A percentile compares a stretch with the other conserved stretches of the same genome.
These are phyloP conservation scores for Drosophila aldrichi DNA, from an alignment of 2,888 invertebrate genomes.

Conservation along the genomic window DNA sequence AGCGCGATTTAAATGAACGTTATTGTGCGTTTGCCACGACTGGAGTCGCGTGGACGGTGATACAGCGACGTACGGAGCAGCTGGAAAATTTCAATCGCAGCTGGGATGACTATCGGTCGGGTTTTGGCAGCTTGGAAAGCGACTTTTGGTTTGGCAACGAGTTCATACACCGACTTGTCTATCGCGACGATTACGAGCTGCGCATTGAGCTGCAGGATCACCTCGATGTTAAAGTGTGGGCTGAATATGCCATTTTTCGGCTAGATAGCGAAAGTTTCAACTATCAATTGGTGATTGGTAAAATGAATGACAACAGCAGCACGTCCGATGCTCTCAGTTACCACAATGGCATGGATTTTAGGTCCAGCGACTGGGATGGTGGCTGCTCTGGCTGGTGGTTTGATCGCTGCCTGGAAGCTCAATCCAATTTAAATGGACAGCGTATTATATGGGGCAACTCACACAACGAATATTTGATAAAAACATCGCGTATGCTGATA, in stretches of 20 bases:
- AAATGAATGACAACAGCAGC: conserved; percentile 85
- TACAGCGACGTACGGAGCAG: conserved; percentile 85
- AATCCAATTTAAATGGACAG: conserved; percentile 75
- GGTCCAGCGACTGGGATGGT: conserved; percentile 85
- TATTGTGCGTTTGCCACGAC: conserved; percentile 86
- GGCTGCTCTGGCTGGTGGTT: conserved; percentile 88
- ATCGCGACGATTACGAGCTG: conserved; percentile 84
- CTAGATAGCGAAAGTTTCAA: conserved; percentile 85
- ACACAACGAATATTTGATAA: conserved; percentile 86
- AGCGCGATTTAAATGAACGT: conserved; percentile 85
- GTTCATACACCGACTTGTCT: conserved; percentile 86
- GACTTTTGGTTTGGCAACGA: conserved; percentile 89
- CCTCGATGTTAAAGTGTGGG: conserved; percentile 85
- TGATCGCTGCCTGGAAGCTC: conserved; percentile 83
- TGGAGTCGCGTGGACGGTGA: conserved; percentile 87
- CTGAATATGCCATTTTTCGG: conserved; percentile 86
- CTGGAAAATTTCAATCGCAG: conserved; percentile 86
- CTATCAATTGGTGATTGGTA: conserved; percentile 85
- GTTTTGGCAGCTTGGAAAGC: conserved; percentile 86
- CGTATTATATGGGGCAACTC: conserved; percentile 87
- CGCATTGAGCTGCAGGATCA: conserved; percentile 87
- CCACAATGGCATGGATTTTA: conserved; percentile 86
- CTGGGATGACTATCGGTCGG: conserved; percentile 87
- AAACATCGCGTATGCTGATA: conserved; percentile 86
- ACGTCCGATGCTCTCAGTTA: conserved; percentile 86